Evolutionary conservation across 2,888 invertebrate species (phyloP).

Genomic region (Rhorus exstirpatorius): DNA sequence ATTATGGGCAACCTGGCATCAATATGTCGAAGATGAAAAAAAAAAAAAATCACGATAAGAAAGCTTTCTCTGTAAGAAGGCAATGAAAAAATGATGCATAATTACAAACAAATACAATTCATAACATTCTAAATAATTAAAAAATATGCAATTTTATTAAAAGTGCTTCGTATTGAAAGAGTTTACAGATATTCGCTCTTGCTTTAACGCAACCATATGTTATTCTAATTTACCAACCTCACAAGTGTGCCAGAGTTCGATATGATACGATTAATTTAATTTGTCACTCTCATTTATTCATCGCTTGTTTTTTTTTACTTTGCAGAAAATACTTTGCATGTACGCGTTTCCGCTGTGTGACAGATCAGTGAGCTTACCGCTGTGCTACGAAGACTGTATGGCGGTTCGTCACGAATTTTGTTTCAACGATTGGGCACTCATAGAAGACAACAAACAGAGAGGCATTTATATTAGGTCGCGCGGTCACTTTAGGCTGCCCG

Average conservation of each 20-base stretch:
- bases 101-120: too few species aligned
- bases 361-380: constrained; percentile 90
- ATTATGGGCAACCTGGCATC: too few species aligned
- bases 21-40: too few species aligned
- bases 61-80: too few species aligned
- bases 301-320: constrained; percentile 22
- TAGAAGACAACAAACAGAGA: constrained; percentile 94
- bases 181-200: not conserved
- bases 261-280: too few species aligned
- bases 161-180: not conserved
- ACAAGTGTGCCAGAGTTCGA: too few species aligned
- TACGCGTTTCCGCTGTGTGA: constrained; percentile 97
- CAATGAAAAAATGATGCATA: too few species aligned
- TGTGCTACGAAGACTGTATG: constrained; percentile 97
- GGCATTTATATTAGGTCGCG: constrained; percentile 93
- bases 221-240: too few species aligned
- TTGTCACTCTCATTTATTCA: not conserved
- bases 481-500: constrained; percentile 95
- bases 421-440: constrained; percentile 96
- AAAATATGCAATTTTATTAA: not conserved
- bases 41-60: too few species aligned
- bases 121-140: too few species aligned
- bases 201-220: constrained; percentile 36
- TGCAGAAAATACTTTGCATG: constrained; percentile 93
- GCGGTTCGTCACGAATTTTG: constrained; percentile 96